Base-by-base conservation (phyloP, 2,113 vertebrate species). In the Lophotis ruficrista region DNA sequence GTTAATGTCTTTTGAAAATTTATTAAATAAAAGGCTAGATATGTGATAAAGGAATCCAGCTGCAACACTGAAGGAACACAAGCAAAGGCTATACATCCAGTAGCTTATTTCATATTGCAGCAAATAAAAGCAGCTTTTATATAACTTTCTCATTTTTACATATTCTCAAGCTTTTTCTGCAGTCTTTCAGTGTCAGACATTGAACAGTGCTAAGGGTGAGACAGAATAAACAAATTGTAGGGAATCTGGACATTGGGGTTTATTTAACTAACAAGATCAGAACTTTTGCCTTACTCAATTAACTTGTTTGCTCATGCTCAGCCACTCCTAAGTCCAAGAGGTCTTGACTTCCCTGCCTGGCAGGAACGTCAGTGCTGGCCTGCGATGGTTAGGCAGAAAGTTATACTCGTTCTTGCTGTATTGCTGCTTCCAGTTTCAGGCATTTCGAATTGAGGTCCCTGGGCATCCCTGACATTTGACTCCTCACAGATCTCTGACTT, bases 401-500 rank as follows among this genome's bases (percentile, higher is more conserved):
- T 12, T 35, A 3, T 37, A 6, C 27, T 71, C 7, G 5, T n/a
- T 76, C 33, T 37, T 71, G 7, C 14, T 58, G 9, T 82, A 9
- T 53, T 3, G 5, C 15, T 56, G 21, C 10, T 62, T 16, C 12
- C 19, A 10, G 4, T 21, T 20, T 37, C 31, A n/a, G 5, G 11
- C 0, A 6, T 54, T 37, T 62, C n/a, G 9, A 17, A 37, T 3
- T 13, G 22, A 58, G 33, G 10, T 31, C 25, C 4, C 17, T n/a
- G 47, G 41, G 9, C 27, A 53, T 24, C 19, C 3, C 6, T 24
- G 16, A 28, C 2, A 0, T 33, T 35, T 1, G 2, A 30, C 17
- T 68, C n/a, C 22, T 14, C 2, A 10, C 5, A 57, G 12, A 2
- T 73, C 11, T 72, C 27, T 41, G 35, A 27, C 25, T 47, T 78